Evolutionary conservation across 2,888 invertebrate species (phyloP).

Genomic region (Psylliodes chrysocephalus): DNA sequence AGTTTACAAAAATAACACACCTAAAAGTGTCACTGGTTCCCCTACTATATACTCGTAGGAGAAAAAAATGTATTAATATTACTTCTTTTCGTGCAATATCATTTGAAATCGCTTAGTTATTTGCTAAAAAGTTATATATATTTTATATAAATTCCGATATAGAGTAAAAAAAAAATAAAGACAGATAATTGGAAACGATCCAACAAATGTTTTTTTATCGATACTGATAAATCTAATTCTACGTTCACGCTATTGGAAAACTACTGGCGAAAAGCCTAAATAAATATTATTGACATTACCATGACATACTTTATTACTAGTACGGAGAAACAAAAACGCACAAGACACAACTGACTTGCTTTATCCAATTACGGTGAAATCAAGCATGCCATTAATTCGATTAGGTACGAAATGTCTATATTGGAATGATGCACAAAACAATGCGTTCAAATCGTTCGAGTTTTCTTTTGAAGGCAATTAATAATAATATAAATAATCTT

Average conservation of each 20-base stretch:
- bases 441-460: neutral
- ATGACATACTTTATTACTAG: constrained; percentile 31
- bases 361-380: constrained; percentile 32
- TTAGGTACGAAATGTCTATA: constrained; percentile 13
- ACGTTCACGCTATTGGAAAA: neutral
- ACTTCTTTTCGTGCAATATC: too few species aligned
- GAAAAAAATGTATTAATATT: too few species aligned
- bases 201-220: too few species aligned
- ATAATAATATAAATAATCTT: neutral
- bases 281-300: constrained; percentile 30
- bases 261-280: neutral
- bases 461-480: neutral
- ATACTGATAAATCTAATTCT: too few species aligned
- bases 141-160: too few species aligned
- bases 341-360: constrained; percentile 22
- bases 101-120: too few species aligned
- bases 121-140: too few species aligned
- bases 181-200: too few species aligned
- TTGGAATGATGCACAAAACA: constrained; percentile 2
- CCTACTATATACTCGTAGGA: too few species aligned
- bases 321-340: constrained; percentile 21
- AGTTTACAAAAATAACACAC: too few species aligned
- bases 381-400: constrained; percentile 28
- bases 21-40: too few species aligned
- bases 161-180: too few species aligned